Evolutionary conservation across 2,797 vertebrate genomes (phyloP).

Genomic region (Malacoctenus gilli): DNA sequence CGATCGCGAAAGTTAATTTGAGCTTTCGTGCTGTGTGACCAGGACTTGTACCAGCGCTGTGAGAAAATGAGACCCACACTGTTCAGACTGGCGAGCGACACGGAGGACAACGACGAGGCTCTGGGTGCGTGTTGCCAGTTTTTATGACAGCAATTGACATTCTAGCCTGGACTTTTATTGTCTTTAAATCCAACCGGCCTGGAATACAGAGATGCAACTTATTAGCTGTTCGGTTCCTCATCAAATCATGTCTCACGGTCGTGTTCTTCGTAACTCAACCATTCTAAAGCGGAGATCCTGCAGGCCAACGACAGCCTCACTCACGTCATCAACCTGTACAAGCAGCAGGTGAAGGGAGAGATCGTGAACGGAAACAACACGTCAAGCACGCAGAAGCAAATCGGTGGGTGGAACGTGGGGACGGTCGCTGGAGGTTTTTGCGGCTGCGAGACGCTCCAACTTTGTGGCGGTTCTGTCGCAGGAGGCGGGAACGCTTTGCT

Average conservation of each 20-base stretch:
- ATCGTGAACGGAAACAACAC: slow-evolving; percentile 89
- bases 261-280: no score
- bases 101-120: slow-evolving; percentile 97
- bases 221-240: no score
- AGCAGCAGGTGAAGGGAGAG: slow-evolving; percentile 92
- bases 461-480: slow-evolving; percentile 43
- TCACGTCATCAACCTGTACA: slow-evolving; percentile 96
- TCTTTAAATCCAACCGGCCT: no score
- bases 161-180: no score
- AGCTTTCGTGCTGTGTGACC: slow-evolving; percentile 15
- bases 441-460: no score
- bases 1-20: no score
- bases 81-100: slow-evolving; percentile 95
- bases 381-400: slow-evolving; percentile 57
- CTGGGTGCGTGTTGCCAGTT: slow-evolving; percentile 82
- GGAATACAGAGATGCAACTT: no score
- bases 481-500: slow-evolving; percentile 86
- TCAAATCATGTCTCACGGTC: not conserved
- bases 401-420: slow-evolving; percentile 59
- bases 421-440: no score
- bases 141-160: no score
- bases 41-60: slow-evolving; percentile 79
- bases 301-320: slow-evolving; percentile 98
- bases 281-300: slow-evolving; percentile 93
- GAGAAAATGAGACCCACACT: slow-evolving; percentile 93